A percentile compares a stretch with the other conserved stretches of the same genome.
phyloP scores from a whole-genome alignment of 2,888 invertebrate genomes.

The Drosophila kambysellisi region DNA sequence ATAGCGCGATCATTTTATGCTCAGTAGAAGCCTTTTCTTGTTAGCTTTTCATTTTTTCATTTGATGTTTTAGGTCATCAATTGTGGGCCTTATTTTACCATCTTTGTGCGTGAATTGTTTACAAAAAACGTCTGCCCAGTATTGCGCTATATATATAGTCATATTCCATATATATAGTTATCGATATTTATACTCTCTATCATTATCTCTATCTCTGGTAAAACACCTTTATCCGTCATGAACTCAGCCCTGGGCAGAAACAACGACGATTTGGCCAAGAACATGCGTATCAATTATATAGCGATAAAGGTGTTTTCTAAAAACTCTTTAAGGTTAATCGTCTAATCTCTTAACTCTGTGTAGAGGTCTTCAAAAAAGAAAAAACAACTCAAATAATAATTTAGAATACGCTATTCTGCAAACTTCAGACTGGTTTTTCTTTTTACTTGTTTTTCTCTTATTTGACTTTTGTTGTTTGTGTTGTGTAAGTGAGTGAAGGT shows the following conservation, averaged over 20 bases:
- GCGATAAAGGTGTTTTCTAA: conserved; percentile 73
- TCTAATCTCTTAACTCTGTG: conserved; percentile 3
- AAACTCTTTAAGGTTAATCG: conserved; percentile 20
- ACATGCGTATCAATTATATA: conserved; percentile 69
- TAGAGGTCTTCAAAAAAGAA: conserved; percentile 15
- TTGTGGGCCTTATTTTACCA: conserved; percentile 83
- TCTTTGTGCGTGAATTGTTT: conserved; percentile 85
- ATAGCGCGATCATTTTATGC: conserved; percentile 70
- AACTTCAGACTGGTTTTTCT: conserved; percentile 1
- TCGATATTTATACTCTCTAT: conserved; percentile 17
- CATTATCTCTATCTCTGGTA: not conserved
- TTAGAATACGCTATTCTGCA: conserved; percentile 40
- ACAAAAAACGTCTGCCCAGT: conserved; percentile 85
- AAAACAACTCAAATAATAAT: conserved; percentile 25
- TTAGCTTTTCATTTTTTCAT: conserved; percentile 3
- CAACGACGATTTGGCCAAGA: conserved; percentile 84
- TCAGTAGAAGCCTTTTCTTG: conserved; percentile 28
- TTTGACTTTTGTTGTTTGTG: conserved; percentile 55
- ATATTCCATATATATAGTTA: conserved; percentile 27
- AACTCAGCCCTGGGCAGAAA: conserved; percentile 85
- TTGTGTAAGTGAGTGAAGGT: conserved; percentile 52
- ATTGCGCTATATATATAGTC: conserved; percentile 70
- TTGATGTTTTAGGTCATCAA: conserved; percentile 59
- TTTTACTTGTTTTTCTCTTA: conserved; percentile 10
- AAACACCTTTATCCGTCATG: conserved; percentile 79